Evolutionary conservation across 2,113 vertebrate genomes (phyloP).

Genomic region (Nerophis lumbriciformis): DNA sequence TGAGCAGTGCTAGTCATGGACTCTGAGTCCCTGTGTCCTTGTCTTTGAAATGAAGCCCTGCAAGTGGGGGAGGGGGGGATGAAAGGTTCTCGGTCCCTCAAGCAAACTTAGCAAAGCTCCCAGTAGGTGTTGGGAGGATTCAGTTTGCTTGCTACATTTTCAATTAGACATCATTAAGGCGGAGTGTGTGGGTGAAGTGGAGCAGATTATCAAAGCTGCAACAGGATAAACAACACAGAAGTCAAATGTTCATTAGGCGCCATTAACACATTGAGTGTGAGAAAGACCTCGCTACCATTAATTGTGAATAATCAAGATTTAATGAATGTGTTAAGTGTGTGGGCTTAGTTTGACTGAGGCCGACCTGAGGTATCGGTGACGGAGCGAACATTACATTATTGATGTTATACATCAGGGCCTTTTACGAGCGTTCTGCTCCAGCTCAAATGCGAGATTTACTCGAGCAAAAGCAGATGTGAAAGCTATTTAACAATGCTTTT

Average conservation of each 20-base stretch:
- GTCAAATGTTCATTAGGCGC: conserved; percentile 54
- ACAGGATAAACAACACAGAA: conserved; percentile 47
- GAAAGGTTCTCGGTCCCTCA: conserved; percentile 27
- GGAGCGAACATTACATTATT: not conserved
- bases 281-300: conserved; percentile 26
- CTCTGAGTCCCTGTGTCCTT: not conserved
- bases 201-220: conserved; percentile 50
- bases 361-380: conserved; percentile 12
- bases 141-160: conserved; percentile 61
- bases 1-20: not conserved
- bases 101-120: conserved; percentile 43
- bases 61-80: not conserved
- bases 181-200: conserved; percentile 44
- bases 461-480: conserved; percentile 13
- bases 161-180: conserved; percentile 59
- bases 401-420: not conserved
- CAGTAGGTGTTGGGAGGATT: conserved; percentile 37
- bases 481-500: conserved; percentile 16
- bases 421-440: conserved; percentile 25
- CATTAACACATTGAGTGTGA: conserved; percentile 42
- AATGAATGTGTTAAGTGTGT: conserved; percentile 36
- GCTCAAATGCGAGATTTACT: conserved; percentile 31
- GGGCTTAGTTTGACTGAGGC: conserved; percentile 31
- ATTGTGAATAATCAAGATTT: conserved; percentile 49
- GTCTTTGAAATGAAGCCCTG: conserved; percentile 8